Conservation (phyloP, 2,113 vertebrate genomes). For the Ailuropoda melanoleuca region DNA sequence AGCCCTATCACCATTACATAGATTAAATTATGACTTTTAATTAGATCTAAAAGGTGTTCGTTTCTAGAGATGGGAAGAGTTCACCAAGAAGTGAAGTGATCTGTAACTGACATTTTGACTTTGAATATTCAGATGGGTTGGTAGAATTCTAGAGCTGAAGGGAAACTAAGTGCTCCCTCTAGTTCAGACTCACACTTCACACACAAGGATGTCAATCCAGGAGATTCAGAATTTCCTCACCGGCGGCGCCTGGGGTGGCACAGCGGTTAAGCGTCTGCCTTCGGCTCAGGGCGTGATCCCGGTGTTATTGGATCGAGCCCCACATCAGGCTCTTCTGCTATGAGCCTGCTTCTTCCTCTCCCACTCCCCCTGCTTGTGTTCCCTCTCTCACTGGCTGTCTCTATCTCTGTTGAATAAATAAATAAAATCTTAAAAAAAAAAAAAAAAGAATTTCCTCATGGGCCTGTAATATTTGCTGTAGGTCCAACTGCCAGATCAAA, state of each 20-base stretch:
- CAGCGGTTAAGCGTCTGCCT: too few species aligned
- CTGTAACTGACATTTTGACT: background rate
- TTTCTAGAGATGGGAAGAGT: background rate
- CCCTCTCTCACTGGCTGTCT: too few species aligned
- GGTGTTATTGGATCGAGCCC: too few species aligned
- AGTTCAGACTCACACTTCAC: background rate
- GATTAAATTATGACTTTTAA: background rate
- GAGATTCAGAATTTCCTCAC: background rate
- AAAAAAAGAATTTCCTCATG: background rate
- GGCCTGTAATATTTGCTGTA: background rate
- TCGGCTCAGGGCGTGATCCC: too few species aligned
- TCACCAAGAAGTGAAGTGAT: background rate
- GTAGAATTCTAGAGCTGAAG: background rate
- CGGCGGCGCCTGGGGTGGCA: too few species aligned
- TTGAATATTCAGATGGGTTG: background rate
- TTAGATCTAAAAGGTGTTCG: background rate
- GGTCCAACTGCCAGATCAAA: background rate
- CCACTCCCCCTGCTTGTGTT: too few species aligned
- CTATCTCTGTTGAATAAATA: too few species aligned
- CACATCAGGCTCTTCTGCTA: too few species aligned
- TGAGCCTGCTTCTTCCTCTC: too few species aligned
- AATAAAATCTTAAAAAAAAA: too few species aligned
- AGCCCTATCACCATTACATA: background rate
- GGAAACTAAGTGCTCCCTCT: background rate
- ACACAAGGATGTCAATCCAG: background rate